These are phyloP conservation scores for Drosophila rellima DNA, from an alignment of 2,888 invertebrate genomes.

Conservation along the genomic window DNA sequence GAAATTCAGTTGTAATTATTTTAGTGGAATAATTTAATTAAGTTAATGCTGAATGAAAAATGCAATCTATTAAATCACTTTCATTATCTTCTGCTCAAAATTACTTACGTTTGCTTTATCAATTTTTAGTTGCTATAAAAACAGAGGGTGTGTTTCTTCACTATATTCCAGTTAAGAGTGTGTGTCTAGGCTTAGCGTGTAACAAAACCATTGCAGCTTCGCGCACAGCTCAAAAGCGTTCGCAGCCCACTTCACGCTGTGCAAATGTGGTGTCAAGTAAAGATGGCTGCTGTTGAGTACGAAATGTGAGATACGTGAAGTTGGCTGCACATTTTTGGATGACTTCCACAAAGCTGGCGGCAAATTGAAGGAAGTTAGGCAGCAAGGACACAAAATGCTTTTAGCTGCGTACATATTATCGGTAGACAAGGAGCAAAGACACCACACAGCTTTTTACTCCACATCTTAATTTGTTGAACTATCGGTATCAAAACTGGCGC, in stretches of 20 bases:
- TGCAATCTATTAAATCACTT: no score
- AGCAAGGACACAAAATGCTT: not conserved
- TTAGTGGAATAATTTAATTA: no score
- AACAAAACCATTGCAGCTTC: not conserved
- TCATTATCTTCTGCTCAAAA: no score
- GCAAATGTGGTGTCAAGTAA: not conserved
- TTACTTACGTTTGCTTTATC: no score
- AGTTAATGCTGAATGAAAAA: no score
- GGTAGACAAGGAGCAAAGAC: not conserved
- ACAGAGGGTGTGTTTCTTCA: not conserved
- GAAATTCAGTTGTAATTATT: no score
- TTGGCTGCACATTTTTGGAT: not conserved
- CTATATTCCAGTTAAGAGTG: not conserved
- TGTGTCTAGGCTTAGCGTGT: conserved; percentile 1
- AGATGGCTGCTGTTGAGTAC: not conserved
- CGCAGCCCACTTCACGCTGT: not conserved
- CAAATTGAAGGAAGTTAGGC: not conserved
- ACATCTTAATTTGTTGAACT: not conserved
- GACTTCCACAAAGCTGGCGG: not conserved
- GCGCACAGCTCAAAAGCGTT: not conserved
- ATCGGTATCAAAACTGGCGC: not conserved
- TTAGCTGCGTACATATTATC: not conserved
- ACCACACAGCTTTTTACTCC: not conserved
- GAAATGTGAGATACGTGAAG: not conserved
- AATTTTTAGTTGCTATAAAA: not conserved